Percentiles rank a stretch among this genome's conserved stretches.
Conservation (phyloP, 2,113 vertebrate species). For the Ceyx margarethae region DNA sequence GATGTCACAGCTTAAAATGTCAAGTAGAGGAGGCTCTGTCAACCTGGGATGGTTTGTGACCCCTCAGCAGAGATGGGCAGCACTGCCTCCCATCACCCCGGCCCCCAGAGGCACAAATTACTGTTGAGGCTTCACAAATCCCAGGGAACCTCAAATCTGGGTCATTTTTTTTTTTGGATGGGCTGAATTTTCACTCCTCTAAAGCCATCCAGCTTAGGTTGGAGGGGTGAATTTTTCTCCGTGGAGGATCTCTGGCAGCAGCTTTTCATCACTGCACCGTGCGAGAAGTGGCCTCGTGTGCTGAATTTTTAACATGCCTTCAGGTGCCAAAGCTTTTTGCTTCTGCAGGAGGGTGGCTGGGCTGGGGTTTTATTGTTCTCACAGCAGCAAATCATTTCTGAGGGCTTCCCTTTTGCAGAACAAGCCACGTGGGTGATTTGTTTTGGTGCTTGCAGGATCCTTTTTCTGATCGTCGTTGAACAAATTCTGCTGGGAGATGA, state of each 20-base stretch:
- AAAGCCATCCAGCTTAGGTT: not conserved
- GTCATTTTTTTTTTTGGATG: not conserved
- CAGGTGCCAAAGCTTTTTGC: not conserved
- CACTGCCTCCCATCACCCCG: not conserved
- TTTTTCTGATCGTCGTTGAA: not conserved
- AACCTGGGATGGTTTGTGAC: too few species aligned
- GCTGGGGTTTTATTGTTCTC: not conserved
- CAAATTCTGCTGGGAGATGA: not conserved
- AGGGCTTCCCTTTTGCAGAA: not conserved
- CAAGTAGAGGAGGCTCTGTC: too few species aligned
- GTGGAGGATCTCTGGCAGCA: not conserved
- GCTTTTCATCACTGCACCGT: not conserved
- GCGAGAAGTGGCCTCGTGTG: not conserved
- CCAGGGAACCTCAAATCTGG: not conserved
- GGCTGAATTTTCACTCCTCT: not conserved
- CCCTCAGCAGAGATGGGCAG: too few species aligned
- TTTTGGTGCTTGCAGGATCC: not conserved
- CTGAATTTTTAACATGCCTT: conserved; percentile 10
- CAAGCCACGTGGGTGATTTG: not conserved
- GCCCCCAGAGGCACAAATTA: not conserved
- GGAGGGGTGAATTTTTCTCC: not conserved
- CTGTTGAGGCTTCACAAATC: not conserved
- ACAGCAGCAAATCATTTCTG: not conserved
- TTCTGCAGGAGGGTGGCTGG: not conserved
- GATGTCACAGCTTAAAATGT: too few species aligned